Evolutionary conservation across 2,888 invertebrate genomes (phyloP), one percentile per base, ranked within the genome.

Genomic region (Blomia tropicalis): DNA sequence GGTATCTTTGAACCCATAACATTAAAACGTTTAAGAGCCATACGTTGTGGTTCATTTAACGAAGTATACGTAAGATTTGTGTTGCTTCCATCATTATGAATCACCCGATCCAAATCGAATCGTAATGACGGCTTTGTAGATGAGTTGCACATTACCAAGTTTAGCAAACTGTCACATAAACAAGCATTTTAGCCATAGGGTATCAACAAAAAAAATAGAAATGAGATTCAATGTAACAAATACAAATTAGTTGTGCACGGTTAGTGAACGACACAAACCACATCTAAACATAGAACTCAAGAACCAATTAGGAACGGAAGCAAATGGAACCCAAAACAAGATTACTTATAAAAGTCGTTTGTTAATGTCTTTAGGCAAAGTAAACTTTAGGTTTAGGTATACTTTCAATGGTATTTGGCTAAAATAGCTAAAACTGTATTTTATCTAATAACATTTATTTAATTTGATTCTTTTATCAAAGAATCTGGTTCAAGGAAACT

Each of bases 71-170:
- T 7, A n/a, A n/a, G n/a, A n/a, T n/a, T n/a, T n/a, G n/a, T n/a
- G n/a, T n/a, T n/a, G n/a, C n/a, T n/a, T n/a, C n/a, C 41, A 41
- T 41, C n/a, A n/a, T 17, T n/a, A n/a, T 41, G 41, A 22, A 47
- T 27, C 51, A 47, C 51, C 14, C 51, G 51, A n/a, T 47, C 51
- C 11, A 47, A 27, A n/a, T 47, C 51, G 51, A 11, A 47, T 7
- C 27, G 51, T 27, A 47, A 14, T 22, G 51, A 47, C 23, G 22
- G 14, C 7, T n/a, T 7, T 7, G 51, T n/a, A 7, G 51, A 47
- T 14, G 51, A 25, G 22, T 47, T 47, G 51, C 51, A 47, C 51
- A 47, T 47, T 7, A 47, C 51, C 51, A 47, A 19, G 51, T 47
- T 47, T 7, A 47, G 51, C 23, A 47, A n/a, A 47, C 51, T 47